A percentile compares a stretch with the other conserved stretches of the same genome.
Evolutionary conservation across 2,888 invertebrate species (phyloP).

Genomic region (Congeria kusceri): DNA sequence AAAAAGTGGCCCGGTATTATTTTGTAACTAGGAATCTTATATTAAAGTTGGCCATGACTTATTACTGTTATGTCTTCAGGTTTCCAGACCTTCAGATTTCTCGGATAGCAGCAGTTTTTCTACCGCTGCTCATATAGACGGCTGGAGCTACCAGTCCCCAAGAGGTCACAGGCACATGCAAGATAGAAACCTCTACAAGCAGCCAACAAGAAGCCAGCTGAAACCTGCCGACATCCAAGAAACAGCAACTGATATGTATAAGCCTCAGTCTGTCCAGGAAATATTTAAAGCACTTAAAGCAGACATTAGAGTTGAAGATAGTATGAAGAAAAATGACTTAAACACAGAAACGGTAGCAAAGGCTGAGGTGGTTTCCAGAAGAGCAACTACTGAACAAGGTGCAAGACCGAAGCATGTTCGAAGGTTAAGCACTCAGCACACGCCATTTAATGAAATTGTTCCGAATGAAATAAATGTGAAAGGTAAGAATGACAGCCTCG

Average conservation of each 20-base stretch:
- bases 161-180: not conserved
- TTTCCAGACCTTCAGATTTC: no score
- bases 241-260: not conserved
- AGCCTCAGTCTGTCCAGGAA: not conserved
- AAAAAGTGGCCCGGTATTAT: no score
- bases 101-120: no score
- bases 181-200: not conserved
- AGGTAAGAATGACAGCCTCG: not conserved
- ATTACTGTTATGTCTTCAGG: no score
- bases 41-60: no score
- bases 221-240: not conserved
- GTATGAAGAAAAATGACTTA: not conserved
- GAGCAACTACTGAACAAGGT: not conserved
- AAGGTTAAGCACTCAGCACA: not conserved
- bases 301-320: not conserved
- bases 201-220: not conserved
- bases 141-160: no score
- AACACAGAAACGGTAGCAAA: not conserved
- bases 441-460: not conserved
- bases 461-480: not conserved
- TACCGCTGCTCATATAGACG: no score
- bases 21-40: no score
- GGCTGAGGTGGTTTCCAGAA: not conserved
- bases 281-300: not conserved
- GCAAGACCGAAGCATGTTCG: not conserved